These are phyloP conservation scores for Hassar affinis DNA, from an alignment of 2,113 vertebrate species.

Conservation along the genomic window DNA sequence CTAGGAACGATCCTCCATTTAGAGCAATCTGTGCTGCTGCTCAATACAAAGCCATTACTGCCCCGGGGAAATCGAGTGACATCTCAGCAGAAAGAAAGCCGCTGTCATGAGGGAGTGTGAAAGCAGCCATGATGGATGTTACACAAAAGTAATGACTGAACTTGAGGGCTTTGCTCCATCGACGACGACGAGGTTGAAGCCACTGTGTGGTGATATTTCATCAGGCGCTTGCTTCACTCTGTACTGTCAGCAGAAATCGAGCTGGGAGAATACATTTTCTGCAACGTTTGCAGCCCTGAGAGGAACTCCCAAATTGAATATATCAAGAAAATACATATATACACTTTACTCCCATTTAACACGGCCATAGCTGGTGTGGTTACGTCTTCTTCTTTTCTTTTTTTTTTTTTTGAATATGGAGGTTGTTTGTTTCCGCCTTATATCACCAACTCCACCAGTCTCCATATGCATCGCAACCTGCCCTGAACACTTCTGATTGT, in stretches of 20 bases:
- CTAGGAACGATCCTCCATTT: slow-evolving; percentile 47
- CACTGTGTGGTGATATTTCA: slow-evolving; percentile 35
- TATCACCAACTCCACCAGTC: slow-evolving; percentile 21
- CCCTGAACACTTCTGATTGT: slow-evolving; percentile 84
- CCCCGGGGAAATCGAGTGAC: slow-evolving; percentile 41
- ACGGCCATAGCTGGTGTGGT: neutral
- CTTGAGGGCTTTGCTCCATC: slow-evolving; percentile 25
- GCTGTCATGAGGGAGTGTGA: slow-evolving; percentile 23
- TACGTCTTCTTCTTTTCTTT: neutral
- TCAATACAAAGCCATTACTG: slow-evolving; percentile 51
- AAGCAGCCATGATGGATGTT: slow-evolving; percentile 48
- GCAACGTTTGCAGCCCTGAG: neutral
- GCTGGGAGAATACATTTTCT: slow-evolving; percentile 39
- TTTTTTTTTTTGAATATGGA: neutral
- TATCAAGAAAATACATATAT: slow-evolving; percentile 12
- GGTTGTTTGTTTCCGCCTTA: slow-evolving; percentile 22
- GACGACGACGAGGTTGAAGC: slow-evolving; percentile 26
- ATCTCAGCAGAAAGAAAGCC: slow-evolving; percentile 31
- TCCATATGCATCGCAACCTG: slow-evolving; percentile 57
- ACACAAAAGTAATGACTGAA: slow-evolving; percentile 46
- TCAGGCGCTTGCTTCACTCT: slow-evolving; percentile 38
- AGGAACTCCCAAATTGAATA: slow-evolving; percentile 42
- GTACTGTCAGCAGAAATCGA: slow-evolving; percentile 43
- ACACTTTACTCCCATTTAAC: neutral
- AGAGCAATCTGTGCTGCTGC: slow-evolving; percentile 41